Conservation (phyloP, 37 sponge, comb jelly and placozoan species). For the Cliona cf. orientalis region DNA sequence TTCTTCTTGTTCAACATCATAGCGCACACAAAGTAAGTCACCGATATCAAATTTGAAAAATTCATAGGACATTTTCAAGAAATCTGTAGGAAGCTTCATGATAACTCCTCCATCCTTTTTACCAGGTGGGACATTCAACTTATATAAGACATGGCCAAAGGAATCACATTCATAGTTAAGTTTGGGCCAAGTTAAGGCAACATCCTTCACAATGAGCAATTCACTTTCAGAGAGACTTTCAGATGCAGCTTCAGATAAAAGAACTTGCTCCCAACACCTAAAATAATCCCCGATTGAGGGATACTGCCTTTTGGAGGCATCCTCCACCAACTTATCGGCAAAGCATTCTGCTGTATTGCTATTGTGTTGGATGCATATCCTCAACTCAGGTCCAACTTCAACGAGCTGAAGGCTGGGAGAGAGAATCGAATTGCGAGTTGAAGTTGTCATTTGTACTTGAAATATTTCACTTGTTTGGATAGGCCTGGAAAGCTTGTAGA, state of each 20-base stretch:
- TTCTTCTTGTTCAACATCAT: not conserved
- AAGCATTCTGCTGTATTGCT: slow-evolving; percentile 34
- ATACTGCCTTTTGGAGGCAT: slow-evolving; percentile 25
- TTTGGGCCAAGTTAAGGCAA: slow-evolving; percentile 21
- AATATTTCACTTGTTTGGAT: not conserved
- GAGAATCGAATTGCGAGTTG: not conserved
- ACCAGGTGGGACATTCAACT: not conserved
- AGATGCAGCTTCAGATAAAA: slow-evolving; percentile 39
- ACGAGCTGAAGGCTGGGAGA: slow-evolving; percentile 25
- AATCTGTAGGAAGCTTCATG: slow-evolving; percentile 4
- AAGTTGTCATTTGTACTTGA: slow-evolving; percentile 4
- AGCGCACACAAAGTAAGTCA: slow-evolving; percentile 25
- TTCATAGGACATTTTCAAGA: slow-evolving; percentile 3
- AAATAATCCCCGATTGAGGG: slow-evolving; percentile 24
- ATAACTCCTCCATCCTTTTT: not conserved
- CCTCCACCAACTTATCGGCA: not conserved
- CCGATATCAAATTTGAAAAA: slow-evolving; percentile 20
- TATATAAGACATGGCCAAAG: slow-evolving; percentile 13
- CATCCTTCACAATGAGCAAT: slow-evolving; percentile 24
- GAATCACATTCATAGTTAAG: not conserved
- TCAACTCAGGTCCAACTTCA: slow-evolving; percentile 48
- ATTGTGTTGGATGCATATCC: slow-evolving; percentile 56
- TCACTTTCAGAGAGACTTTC: slow-evolving; percentile 26
- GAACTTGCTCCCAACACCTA: slow-evolving; percentile 39
- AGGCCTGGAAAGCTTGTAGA: not conserved